phyloP scores from a whole-genome alignment of 2,888 invertebrate genomes.

The Calephelis perditalis region DNA sequence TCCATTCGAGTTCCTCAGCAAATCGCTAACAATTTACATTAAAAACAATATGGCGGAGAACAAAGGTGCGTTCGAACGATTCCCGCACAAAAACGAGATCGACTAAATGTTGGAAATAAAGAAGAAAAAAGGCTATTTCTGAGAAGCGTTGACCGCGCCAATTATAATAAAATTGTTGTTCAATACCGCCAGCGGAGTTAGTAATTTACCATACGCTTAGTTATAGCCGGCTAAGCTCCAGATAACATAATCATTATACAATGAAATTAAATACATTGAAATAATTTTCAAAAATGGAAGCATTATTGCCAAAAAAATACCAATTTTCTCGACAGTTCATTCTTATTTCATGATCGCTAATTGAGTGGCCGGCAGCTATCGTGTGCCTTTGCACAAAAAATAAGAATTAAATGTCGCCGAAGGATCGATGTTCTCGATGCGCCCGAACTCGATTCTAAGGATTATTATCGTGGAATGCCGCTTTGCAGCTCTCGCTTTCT shows the following conservation, averaged over 20 bases:
- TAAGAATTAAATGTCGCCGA: constrained; percentile 38
- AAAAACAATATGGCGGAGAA: constrained; percentile 66
- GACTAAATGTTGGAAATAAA: constrained; percentile 63
- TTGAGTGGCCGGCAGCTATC: constrained; percentile 26
- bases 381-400: constrained; percentile 19
- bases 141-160: constrained; percentile 71
- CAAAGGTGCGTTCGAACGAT: constrained; percentile 59
- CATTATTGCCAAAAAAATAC: constrained; percentile 8
- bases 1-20: constrained; percentile 43
- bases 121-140: constrained; percentile 62
- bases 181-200: constrained; percentile 62
- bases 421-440: constrained; percentile 45
- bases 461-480: constrained; percentile 69
- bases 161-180: constrained; percentile 72
- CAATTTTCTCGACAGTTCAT: constrained; percentile 21
- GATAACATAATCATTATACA: constrained; percentile 4
- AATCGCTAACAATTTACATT: constrained; percentile 40
- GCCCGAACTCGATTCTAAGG: constrained; percentile 48
- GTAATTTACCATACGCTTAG: constrained; percentile 54
- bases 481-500: constrained; percentile 65
- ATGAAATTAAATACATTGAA: constrained; percentile 5
- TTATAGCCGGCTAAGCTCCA: constrained; percentile 28
- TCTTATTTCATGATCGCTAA: constrained; percentile 20
- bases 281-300: constrained; percentile 1
- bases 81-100: constrained; percentile 66